phyloP scores from a whole-genome alignment of 2,888 invertebrate species.

The Tipula vernalis region DNA sequence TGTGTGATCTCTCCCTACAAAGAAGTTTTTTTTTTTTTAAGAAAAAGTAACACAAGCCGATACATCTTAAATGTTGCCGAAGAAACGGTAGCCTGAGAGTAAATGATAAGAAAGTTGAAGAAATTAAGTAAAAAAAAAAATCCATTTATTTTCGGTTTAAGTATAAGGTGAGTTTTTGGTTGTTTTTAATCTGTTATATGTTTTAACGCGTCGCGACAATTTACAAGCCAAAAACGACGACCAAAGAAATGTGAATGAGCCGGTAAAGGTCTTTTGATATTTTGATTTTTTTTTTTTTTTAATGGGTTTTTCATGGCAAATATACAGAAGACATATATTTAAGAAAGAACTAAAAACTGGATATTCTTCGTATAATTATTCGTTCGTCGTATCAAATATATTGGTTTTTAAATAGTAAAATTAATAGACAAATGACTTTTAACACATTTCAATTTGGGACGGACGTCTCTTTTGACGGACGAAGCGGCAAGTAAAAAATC shows the following conservation, averaged over 20 bases:
- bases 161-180: neutral
- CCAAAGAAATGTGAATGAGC: neutral
- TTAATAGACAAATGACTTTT: neutral
- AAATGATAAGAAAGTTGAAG: neutral
- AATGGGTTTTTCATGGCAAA: neutral
- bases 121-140: neutral
- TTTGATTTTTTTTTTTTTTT: neutral
- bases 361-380: neutral
- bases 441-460: neutral
- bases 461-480: neutral
- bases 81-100: neutral
- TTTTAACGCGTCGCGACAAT: slow-evolving; percentile 10
- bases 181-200: slow-evolving; percentile 8
- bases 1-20: neutral
- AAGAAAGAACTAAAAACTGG: neutral
- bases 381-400: neutral
- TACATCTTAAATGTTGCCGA: neutral
- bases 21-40: neutral
- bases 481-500: neutral
- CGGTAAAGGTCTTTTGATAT: neutral
- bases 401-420: neutral
- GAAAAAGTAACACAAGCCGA: neutral
- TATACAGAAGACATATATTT: neutral
- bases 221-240: neutral
- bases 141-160: neutral